phyloP scores from a whole-genome alignment of 2,113 vertebrate species.

The Coturnix japonica region DNA sequence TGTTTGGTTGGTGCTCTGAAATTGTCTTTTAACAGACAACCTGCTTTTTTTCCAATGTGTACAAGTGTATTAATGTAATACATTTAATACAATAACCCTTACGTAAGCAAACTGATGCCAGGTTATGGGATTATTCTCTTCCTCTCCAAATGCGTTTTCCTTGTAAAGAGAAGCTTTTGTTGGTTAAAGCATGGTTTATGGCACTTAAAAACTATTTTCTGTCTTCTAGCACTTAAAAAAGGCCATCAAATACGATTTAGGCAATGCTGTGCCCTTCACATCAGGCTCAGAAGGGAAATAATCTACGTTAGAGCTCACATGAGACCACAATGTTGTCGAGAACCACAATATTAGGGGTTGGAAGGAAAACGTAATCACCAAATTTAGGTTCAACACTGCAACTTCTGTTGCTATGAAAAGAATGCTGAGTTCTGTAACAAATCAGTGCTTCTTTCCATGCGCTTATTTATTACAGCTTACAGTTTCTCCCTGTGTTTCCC shows the following conservation, averaged over 20 bases:
- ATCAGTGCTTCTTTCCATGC: neutral
- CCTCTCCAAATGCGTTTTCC: conserved; percentile 11
- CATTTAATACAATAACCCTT: conserved; percentile 30
- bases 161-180: conserved; percentile 33
- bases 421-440: neutral
- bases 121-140: conserved; percentile 23
- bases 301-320: neutral
- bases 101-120: conserved; percentile 60
- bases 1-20: conserved; percentile 64
- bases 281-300: neutral
- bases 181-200: conserved; percentile 36
- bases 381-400: neutral
- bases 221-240: conserved; percentile 40
- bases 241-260: conserved; percentile 10
- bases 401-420: neutral
- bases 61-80: conserved; percentile 51
- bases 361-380: neutral
- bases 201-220: conserved; percentile 61
- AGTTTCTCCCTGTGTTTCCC: neutral
- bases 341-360: neutral
- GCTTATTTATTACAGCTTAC: neutral
- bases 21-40: conserved; percentile 73
- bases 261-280: neutral
- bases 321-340: neutral
- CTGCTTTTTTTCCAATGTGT: conserved; percentile 28